Evolutionary conservation across 1,140 invertebrate genomes (phyloP).

Genomic region (Telenomus remus): DNA sequence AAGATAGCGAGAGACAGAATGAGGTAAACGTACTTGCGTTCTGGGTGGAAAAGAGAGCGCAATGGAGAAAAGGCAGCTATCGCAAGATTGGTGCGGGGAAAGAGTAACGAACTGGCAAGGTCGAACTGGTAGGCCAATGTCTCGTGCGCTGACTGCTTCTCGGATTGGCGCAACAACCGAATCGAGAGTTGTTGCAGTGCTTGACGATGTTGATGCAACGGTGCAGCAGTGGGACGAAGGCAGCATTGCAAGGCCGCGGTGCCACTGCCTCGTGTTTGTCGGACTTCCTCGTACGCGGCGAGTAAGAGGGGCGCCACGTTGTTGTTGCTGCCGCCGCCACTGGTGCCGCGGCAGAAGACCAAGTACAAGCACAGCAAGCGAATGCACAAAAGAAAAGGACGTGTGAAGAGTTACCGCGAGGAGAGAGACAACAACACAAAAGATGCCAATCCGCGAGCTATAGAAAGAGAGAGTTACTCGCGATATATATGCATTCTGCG

Average conservation of each 20-base stretch:
- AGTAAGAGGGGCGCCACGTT: conserved; percentile 24
- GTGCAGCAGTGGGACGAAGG: conserved; percentile 53
- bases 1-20: conserved; percentile 20
- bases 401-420: conserved; percentile 1
- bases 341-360: conserved; percentile 10
- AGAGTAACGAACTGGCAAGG: conserved; percentile 76
- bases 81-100: conserved; percentile 61
- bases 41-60: conserved; percentile 29
- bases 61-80: conserved; percentile 12
- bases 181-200: conserved; percentile 47
- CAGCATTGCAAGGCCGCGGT: conserved; percentile 72
- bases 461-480: conserved; percentile 35
- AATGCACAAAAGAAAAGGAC: conserved; percentile 3
- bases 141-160: conserved; percentile 63
- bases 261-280: conserved; percentile 55
- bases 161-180: conserved; percentile 40
- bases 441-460: conserved; percentile 18
- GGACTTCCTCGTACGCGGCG: conserved; percentile 53
- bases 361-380: conserved; percentile 8
- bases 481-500: conserved; percentile 35
- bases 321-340: conserved; percentile 22
- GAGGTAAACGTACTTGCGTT: conserved; percentile 5
- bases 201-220: conserved; percentile 65
- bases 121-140: conserved; percentile 75
- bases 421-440: conserved; percentile 30